These are phyloP conservation scores for Marmota monax DNA, from an alignment of 2,113 vertebrate genomes.

Conservation along the genomic window DNA sequence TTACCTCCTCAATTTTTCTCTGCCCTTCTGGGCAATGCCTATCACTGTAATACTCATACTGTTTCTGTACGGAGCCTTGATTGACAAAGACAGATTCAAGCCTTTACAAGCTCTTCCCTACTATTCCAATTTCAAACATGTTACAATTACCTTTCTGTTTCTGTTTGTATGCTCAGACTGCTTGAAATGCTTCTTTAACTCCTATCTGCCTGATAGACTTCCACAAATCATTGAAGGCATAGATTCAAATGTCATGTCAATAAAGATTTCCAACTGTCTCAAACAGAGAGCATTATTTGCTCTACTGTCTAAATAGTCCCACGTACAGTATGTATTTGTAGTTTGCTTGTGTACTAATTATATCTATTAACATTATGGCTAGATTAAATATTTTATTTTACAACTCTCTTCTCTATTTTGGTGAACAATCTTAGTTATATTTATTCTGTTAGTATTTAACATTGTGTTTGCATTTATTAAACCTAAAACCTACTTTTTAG, in stretches of 20 bases:
- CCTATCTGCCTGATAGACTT: background rate
- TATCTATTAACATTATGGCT: background rate
- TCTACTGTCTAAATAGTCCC: background rate
- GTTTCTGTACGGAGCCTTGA: background rate
- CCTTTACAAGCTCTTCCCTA: background rate
- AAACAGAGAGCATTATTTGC: background rate
- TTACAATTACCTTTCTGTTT: background rate
- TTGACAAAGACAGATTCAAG: background rate
- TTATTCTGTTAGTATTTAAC: background rate
- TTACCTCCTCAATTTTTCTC: background rate
- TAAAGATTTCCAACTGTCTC: background rate
- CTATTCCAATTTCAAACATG: background rate
- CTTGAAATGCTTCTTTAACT: background rate
- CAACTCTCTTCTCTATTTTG: background rate
- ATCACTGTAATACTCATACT: background rate
- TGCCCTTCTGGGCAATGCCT: background rate
- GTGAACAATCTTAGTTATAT: background rate
- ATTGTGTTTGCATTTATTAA: background rate
- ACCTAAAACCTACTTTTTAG: background rate
- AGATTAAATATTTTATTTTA: background rate
- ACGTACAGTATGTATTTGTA: background rate
- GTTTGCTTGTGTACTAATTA: background rate
- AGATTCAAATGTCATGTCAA: background rate
- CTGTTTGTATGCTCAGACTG: background rate
- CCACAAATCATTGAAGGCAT: background rate